A percentile compares a stretch with the other conserved stretches of the same genome.
phyloP scores from a whole-genome alignment of 2,888 invertebrate genomes.

The Tenthredo amoena region DNA sequence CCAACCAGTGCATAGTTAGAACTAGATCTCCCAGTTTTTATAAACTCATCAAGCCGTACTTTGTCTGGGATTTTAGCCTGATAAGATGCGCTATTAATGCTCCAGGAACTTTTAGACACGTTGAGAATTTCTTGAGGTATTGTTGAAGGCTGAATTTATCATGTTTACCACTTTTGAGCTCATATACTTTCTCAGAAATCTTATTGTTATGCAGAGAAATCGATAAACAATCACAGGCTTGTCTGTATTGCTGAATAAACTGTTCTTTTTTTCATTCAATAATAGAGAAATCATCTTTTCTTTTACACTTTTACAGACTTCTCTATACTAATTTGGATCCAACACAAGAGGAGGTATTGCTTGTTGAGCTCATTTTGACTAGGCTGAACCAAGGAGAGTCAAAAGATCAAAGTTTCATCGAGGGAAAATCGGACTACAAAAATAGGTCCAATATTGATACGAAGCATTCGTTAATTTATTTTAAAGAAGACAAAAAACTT shows the following conservation, averaged over 20 bases:
- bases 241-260: neutral
- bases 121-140: conserved; percentile 77
- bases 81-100: conserved; percentile 79
- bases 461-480: neutral
- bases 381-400: conserved; percentile 22
- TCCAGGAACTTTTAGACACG: conserved; percentile 79
- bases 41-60: conserved; percentile 80
- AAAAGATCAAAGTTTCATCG: conserved; percentile 1
- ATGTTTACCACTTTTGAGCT: neutral
- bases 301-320: conserved; percentile 66
- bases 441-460: neutral
- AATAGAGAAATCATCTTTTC: neutral
- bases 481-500: neutral
- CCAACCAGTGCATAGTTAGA: conserved; percentile 82
- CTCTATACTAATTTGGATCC: conserved; percentile 72
- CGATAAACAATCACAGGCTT: neutral
- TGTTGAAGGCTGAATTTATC: conserved; percentile 28
- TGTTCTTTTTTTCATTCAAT: neutral
- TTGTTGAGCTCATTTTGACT: conserved; percentile 67
- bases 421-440: neutral
- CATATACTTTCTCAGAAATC: neutral
- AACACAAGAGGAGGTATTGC: conserved; percentile 66
- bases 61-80: conserved; percentile 80
- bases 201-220: neutral
- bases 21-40: conserved; percentile 82